Base-by-base conservation (phyloP, 2,888 invertebrate species). In the Clunio marinus region DNA sequence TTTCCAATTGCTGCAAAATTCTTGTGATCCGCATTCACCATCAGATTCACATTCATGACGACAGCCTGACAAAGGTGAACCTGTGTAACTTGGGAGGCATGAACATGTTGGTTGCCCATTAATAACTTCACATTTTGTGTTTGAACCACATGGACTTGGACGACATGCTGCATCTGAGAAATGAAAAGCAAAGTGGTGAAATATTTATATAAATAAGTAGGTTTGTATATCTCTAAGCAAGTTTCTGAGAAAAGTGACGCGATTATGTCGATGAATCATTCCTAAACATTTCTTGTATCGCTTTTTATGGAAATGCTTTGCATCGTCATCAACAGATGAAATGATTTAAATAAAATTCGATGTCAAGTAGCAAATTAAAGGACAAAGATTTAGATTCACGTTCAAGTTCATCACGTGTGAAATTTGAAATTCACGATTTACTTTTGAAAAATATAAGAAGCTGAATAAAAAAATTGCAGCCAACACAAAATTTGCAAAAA, bases 41-140 rank as follows among this genome's bases (percentile, higher is more conserved):
- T 91, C 89, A 7, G 83, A 83, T 69, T 91, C 91, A 74, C 91
- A 92, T 78, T 93, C 92, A 75, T 91, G 92, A 20, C 87, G 84
- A 74, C 93, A 93, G 1, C 91, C 91, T 25, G 81, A 76, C 60
- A 90, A 75, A 8, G 93, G 90, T 71, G 89, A 88, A 55, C 92
- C 92, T 72, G 80, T 78, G 79, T 82, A 89, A 74, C 91, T 88
- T 45, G 88, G 85, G 60, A 87, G 77, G 73, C 93, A 93, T 62
- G 87, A 87, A 75, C 93, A 93, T 8, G 88, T 87, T 1, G 91
- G 89, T 17, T 88, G 85, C 72, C 85, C 85, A 75, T 88, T 88
- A 51, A 86, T 80, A 8, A 90, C 89, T 74, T 89, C 88, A 76
- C 93, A 93, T 65, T 88, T 86, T 1, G 92, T 91, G 77, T 93